Conservation (phyloP, 2,888 invertebrate species). For the Argyresthia albistria region DNA sequence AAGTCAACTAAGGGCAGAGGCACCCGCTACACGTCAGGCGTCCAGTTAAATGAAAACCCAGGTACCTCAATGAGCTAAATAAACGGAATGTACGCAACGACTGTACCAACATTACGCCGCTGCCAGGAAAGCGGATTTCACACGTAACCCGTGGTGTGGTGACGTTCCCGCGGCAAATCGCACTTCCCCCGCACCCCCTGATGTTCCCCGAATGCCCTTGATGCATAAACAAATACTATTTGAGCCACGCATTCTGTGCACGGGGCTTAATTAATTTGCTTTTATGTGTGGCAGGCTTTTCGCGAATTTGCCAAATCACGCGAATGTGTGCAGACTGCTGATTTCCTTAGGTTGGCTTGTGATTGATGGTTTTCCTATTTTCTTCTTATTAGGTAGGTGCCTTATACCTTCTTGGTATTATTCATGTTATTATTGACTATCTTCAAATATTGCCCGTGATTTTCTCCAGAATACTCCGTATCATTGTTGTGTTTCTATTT, state of each 20-base stretch:
- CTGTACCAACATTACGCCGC: neutral
- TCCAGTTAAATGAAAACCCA: too few species aligned
- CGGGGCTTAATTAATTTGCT: slow-evolving; percentile 58
- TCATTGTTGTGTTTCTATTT: too few species aligned
- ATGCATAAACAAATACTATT: slow-evolving; percentile 38
- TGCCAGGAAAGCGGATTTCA: slow-evolving; percentile 22
- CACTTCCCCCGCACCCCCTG: slow-evolving; percentile 6
- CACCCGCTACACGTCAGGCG: too few species aligned
- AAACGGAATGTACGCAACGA: neutral
- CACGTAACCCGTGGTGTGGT: slow-evolving; percentile 20
- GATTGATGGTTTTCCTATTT: too few species aligned
- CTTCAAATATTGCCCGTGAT: too few species aligned
- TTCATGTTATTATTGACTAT: too few species aligned
- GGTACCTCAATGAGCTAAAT: too few species aligned
- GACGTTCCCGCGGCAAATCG: neutral
- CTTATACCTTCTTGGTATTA: too few species aligned
- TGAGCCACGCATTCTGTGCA: slow-evolving; percentile 37
- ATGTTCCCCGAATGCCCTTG: slow-evolving; percentile 13
- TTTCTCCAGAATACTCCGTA: too few species aligned
- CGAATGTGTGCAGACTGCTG: slow-evolving; percentile 1
- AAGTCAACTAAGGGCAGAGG: too few species aligned
- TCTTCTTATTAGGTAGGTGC: too few species aligned
- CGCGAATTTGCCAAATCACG: slow-evolving; percentile 31
- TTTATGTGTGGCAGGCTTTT: slow-evolving; percentile 38
- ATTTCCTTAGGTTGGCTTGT: too few species aligned